These are phyloP conservation scores for Orientallactaga sibirica DNA, from an alignment of 2,797 vertebrate genomes.

Conservation along the genomic window DNA sequence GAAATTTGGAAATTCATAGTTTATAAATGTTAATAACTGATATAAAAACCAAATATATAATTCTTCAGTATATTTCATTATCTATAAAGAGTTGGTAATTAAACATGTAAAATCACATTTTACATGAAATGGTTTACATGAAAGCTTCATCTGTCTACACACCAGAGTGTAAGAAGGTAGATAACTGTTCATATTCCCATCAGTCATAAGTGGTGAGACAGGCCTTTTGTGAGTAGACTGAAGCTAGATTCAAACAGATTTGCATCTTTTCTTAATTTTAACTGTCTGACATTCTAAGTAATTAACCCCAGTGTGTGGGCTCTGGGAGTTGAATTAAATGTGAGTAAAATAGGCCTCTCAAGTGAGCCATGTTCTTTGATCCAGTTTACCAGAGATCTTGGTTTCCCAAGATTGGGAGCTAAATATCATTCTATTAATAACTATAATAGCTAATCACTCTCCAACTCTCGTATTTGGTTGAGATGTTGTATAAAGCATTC, in stretches of 20 bases:
- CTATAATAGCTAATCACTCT: not conserved
- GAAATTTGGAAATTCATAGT: not conserved
- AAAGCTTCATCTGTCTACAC: not conserved
- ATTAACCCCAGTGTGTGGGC: not conserved
- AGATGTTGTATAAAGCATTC: not conserved
- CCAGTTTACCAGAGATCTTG: not conserved
- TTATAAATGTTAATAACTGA: not conserved
- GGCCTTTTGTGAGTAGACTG: not conserved
- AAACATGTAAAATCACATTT: conserved; percentile 2
- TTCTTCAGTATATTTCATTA: not conserved
- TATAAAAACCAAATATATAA: not conserved
- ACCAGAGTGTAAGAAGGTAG: not conserved
- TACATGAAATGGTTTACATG: not conserved
- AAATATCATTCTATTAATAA: not conserved
- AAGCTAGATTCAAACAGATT: not conserved
- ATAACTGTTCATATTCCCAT: not conserved
- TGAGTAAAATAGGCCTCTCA: not conserved
- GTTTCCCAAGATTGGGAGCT: not conserved
- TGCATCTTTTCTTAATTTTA: conserved; percentile 36
- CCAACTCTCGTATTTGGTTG: not conserved
- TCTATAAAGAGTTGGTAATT: conserved; percentile 20
- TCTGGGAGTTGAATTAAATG: conserved; percentile 27
- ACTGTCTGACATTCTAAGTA: not conserved
- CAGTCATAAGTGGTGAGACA: not conserved
- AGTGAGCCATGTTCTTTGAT: not conserved